Base-by-base conservation (phyloP, 2,797 vertebrate genomes). In the Cynopterus sphinx region DNA sequence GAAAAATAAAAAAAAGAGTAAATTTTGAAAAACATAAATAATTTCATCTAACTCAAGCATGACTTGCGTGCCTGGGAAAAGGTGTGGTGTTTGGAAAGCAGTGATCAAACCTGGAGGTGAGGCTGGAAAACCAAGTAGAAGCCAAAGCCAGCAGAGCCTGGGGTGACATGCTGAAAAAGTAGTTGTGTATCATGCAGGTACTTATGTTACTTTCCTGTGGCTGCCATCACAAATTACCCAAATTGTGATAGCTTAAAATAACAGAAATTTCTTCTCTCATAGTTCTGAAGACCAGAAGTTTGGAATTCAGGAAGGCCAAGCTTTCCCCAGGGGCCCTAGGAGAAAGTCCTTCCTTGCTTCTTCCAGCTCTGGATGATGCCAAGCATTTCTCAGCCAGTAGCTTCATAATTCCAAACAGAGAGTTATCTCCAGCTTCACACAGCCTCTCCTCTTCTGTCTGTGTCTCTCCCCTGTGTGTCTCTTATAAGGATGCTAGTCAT, bases 291-390 rank as follows among this genome's bases (percentile, higher is more conserved):
- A 13, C 53, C 43, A 68, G 24, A 81, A 70, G n/a, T 16, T 41
- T n/a, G 22, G 70, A 51, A 28, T 51, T 33, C n/a, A 68, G 12
- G 33, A 17, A 11, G 31, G 22, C 16, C 6, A 2, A 15, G 3
- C 12, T 41, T 46, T 16, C 1, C 36, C 16, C 2, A 5, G 9
- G 26, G 28, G 16, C 8, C 46, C 8, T 5, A 0, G 4, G 10
- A 24, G 8, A 75, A 3, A 81, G 41, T 13, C 5, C 21, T 17
- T 79, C 6, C 78, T 39, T 11, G 9, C 16, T 5, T 70, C 51
- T 67, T 77, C 9, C n/a, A 36, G 43, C 16, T 68, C 55, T 17
- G 15, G 17, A 36, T 53, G 22, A 12, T 33, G 22, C 33, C 31
- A 33, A 19, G 41, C 11, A 0, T 28, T 26, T 7, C 63, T 24